phyloP scores from a whole-genome alignment of 2,888 invertebrate species.

The Drosophila kambysellisi region DNA sequence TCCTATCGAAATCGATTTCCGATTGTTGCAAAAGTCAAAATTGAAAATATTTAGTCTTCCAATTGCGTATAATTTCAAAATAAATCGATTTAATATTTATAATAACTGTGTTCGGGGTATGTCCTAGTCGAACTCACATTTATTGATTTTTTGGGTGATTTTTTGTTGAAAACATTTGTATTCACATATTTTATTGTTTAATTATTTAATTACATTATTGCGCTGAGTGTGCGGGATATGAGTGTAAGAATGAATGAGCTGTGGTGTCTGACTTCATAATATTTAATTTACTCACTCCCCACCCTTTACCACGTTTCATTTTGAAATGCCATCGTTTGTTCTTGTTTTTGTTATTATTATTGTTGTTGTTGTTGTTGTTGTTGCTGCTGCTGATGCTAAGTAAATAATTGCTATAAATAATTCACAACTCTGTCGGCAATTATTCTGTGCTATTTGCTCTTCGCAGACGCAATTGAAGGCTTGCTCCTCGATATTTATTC shows the following conservation, averaged over 20 bases:
- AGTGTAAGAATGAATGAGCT: not conserved
- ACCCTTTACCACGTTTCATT: slow-evolving; percentile 34
- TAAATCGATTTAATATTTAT: not conserved
- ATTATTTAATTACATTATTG: slow-evolving; percentile 61
- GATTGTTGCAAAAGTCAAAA: not conserved
- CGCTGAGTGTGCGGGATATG: not conserved
- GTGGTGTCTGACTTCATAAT: slow-evolving; percentile 6
- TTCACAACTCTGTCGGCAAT: slow-evolving; percentile 47
- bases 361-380: not conserved
- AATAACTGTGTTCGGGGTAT: not conserved
- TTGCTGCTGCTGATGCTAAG: slow-evolving; percentile 46
- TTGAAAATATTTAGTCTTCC: not conserved
- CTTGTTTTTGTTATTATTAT: slow-evolving; percentile 3
- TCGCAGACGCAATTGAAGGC: slow-evolving; percentile 40
- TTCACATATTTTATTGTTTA: slow-evolving; percentile 28
- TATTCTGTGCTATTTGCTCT: slow-evolving; percentile 53
- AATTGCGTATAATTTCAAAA: not conserved
- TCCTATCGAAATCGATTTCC: not conserved
- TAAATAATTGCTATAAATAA: slow-evolving; percentile 73
- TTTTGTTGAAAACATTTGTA: slow-evolving; percentile 23
- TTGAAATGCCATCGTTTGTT: slow-evolving; percentile 40
- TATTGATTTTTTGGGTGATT: slow-evolving; percentile 28
- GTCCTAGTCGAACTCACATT: slow-evolving; percentile 9
- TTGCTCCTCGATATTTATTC: slow-evolving; percentile 32
- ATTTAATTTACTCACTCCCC: slow-evolving; percentile 7